Evolutionary conservation across 2,797 vertebrate species (phyloP), one percentile per base, ranked within the genome.

Genomic region (Gorsachius magnificus): DNA sequence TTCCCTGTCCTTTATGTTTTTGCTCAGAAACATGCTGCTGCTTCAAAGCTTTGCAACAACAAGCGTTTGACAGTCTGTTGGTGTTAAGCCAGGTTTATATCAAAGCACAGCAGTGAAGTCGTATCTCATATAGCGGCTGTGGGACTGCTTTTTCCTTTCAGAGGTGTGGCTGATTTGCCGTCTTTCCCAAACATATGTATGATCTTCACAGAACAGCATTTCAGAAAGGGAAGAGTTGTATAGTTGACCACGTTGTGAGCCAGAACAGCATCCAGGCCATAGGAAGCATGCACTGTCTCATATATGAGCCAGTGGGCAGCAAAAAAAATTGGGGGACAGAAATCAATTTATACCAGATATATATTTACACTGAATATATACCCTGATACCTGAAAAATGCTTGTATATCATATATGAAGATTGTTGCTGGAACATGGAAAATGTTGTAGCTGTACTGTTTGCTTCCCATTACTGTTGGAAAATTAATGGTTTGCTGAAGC

Each of bases 11-110:
- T 95, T 19, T 54, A 69, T 85, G 57, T 43, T 95, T 92, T 65
- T 57, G n/a, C 87, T 96, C 78, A 60, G 88, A 81, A 75, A 75
- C 83, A 61, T 28, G 45, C 86, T 80, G 63, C 75, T 94, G 25
- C 95, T 94, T 97, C 92, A 94, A 96, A 96, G 93, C 84, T 85
- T 83, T 72, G 90, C 83, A 78, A 81, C 70, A 88, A 65, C 64
- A 87, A 80, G 54, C 14, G 2, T 92, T 94, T 96, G 93, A 94
- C 96, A 94, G 65, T 95, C 92, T 89, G 81, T 94, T 96, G 91
- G 74, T 97, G 87, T 93, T 92, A 89, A 94, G 95, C 95, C 95
- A 96, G 90, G 58, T 96, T 96, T 94, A 64, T 93, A 96, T 97
- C 94, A 96, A 97, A 96, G 96, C 70, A 50, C 70, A 84, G 85